Evolutionary conservation across 1,140 invertebrate species (phyloP).

Genomic region (Caenorhabditis remanei): DNA sequence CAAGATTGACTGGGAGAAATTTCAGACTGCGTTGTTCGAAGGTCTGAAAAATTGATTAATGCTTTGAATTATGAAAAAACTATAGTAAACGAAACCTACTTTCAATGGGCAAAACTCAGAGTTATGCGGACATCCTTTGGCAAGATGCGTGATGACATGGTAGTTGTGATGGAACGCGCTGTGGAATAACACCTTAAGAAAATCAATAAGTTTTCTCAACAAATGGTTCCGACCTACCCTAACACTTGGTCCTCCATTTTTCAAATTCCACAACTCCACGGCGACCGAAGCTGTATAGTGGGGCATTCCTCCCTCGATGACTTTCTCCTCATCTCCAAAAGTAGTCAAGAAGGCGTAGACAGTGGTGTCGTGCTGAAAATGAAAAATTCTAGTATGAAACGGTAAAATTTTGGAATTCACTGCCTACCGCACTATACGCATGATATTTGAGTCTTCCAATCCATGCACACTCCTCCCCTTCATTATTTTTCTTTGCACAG

Average conservation of each 20-base stretch:
- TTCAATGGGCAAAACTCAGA: constrained; percentile 70
- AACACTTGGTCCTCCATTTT: constrained; percentile 67
- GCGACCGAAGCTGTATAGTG: constrained; percentile 73
- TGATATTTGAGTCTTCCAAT: constrained; percentile 72
- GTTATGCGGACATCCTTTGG: constrained; percentile 70
- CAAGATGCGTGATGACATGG: constrained; percentile 71
- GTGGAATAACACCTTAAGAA: constrained; percentile 71
- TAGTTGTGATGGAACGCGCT: constrained; percentile 72
- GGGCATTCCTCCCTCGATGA: constrained; percentile 71
- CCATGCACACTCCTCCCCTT: constrained; percentile 66
- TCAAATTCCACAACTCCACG: constrained; percentile 70
- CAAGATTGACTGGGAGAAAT: constrained; percentile 70
- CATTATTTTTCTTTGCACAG: constrained; percentile 57
- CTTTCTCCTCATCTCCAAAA: constrained; percentile 71
- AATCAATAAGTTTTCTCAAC: not conserved
- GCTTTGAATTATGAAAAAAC: not conserved
- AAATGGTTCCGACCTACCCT: constrained; percentile 56
- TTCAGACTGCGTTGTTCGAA: constrained; percentile 66
- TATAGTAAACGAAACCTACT: not conserved
- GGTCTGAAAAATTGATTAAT: constrained; percentile 42
- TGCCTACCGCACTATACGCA: constrained; percentile 72
- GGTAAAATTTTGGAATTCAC: no score
- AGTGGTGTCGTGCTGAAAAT: constrained; percentile 72
- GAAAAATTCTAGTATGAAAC: no score
- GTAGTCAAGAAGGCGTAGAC: constrained; percentile 71